Evolutionary conservation across 2,888 invertebrate species (phyloP), one percentile per base, ranked within the genome.

Genomic region (Phyllotreta striolata): DNA sequence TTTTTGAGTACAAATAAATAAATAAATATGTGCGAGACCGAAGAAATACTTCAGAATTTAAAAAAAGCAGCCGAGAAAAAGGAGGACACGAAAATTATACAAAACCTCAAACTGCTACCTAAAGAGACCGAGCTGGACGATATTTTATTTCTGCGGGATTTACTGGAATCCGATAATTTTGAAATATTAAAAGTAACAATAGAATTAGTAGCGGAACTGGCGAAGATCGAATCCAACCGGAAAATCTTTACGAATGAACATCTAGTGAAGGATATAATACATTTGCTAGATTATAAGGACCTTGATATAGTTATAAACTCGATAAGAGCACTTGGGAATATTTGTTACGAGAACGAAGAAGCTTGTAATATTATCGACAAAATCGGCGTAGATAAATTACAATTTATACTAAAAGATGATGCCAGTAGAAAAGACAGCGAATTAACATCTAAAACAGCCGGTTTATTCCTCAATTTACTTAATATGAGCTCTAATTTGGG

Each of bases 311-410:
- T 89, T 6, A 89, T 89, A 70, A 92, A 95, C 77, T 87, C 89
- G 43, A 91, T 92, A 72, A 85, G 95, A 74, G 92, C 93, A 2
- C 83, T 96, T 14, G 95, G 94, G 40, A 96, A 96, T 80, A 89
- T 96, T 76, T 94, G 93, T 79, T 95, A 91, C 79, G 91, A 95
- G 77, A 93, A 94, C 83, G 91, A 93, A 83, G 84, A 85, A 73
- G 86, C 88, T 12, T 84, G 89, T 67, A 84, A 84, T 64, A 78
- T 89, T 56, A 73, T 82, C 43, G 76, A 76, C 52, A 74, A 74
- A 65, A 73, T 75, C 52, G 80, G 80, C 10, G 68, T 81, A 46
- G 67, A 76, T 38, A 72, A 67, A 37, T 70, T 81, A 43, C 66
- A 80, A n/a, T 55, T 62, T 35, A 68, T 78, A 13, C 68, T 81